These are phyloP conservation scores for Leucozona laternaria DNA, from an alignment of 2,888 invertebrate species.

Conservation along the genomic window DNA sequence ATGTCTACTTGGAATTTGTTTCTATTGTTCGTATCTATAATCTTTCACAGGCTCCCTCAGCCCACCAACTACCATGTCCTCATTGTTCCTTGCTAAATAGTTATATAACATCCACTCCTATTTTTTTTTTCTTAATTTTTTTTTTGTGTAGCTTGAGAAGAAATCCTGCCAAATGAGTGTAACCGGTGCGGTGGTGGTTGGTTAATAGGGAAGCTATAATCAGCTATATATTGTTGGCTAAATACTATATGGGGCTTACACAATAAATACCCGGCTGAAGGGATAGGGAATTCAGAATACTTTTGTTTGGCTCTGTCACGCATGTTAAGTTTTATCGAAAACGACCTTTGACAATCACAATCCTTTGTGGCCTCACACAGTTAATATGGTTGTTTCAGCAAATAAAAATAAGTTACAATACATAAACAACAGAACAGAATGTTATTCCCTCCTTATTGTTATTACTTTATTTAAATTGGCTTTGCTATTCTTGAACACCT, in stretches of 20 bases:
- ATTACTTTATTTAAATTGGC: slow-evolving; percentile 25
- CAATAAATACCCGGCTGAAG: slow-evolving; percentile 6
- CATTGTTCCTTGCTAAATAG: slow-evolving; percentile 21
- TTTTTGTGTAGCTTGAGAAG: slow-evolving; percentile 21
- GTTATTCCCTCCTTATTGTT: background rate
- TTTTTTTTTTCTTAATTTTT: slow-evolving; percentile 28
- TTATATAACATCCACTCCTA: slow-evolving; percentile 67
- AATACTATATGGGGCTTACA: background rate
- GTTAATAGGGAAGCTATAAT: slow-evolving; percentile 34
- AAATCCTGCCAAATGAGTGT: slow-evolving; percentile 58
- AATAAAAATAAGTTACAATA: background rate
- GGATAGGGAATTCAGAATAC: slow-evolving; percentile 22
- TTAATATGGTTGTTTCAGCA: background rate
- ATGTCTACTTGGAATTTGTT: slow-evolving; percentile 60
- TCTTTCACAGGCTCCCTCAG: slow-evolving; percentile 21
- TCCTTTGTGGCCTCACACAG: background rate
- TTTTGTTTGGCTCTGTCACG: slow-evolving; percentile 52
- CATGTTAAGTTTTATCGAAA: slow-evolving; percentile 8
- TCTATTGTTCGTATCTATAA: slow-evolving; percentile 67
- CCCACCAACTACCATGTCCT: background rate
- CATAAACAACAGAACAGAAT: background rate
- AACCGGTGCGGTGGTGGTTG: slow-evolving; percentile 28
- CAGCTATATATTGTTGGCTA: slow-evolving; percentile 22
- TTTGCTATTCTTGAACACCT: slow-evolving; percentile 36
- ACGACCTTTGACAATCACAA: slow-evolving; percentile 39